Conservation (phyloP, 2,797 vertebrate species). For the Nyctibius grandis region DNA sequence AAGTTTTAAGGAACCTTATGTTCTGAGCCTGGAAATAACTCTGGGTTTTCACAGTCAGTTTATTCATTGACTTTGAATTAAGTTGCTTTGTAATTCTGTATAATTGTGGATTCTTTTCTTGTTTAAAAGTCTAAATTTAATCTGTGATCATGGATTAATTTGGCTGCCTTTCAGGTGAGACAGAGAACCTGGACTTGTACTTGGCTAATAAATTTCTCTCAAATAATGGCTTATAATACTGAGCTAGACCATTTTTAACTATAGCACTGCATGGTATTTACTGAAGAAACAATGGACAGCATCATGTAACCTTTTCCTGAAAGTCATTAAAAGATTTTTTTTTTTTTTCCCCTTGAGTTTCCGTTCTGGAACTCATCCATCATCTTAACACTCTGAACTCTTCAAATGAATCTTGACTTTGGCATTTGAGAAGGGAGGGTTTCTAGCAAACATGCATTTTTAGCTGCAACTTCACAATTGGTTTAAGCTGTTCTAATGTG, state of each 20-base stretch:
- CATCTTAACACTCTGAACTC: background rate
- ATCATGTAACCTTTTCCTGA: background rate
- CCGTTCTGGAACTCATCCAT: background rate
- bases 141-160: background rate
- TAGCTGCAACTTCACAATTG: background rate
- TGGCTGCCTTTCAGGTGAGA: background rate
- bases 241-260: background rate
- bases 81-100: background rate
- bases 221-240: background rate
- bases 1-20: background rate
- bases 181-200: background rate
- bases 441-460: background rate
- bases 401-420: background rate
- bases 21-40: background rate
- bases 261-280: background rate
- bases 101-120: background rate
- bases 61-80: background rate
- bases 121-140: background rate
- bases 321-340: background rate
- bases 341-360: background rate
- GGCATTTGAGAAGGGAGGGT: background rate
- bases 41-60: background rate
- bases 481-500: background rate
- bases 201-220: background rate
- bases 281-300: background rate